A percentile compares a stretch with the other conserved stretches of the same genome.
Evolutionary conservation across 2,113 vertebrate species (phyloP).

Genomic region (Siniperca knerii): DNA sequence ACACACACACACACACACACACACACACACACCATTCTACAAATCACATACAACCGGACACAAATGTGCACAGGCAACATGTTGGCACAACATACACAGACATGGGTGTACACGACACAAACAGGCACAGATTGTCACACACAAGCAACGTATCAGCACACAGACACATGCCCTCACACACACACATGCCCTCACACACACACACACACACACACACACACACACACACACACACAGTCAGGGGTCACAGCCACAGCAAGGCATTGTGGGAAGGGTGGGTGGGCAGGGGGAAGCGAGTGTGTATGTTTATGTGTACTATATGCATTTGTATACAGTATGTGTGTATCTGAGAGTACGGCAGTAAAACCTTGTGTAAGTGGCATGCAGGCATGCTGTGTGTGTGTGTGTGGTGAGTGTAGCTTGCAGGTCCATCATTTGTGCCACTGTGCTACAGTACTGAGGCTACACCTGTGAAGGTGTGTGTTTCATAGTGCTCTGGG

Average conservation of each 20-base stretch:
- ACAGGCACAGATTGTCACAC: conserved; percentile 14
- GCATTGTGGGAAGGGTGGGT: conserved; percentile 49
- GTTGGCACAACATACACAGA: conserved; percentile 45
- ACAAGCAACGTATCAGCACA: background rate
- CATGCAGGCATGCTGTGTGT: conserved; percentile 55
- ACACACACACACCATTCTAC: conserved; percentile 18
- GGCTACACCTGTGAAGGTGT: background rate
- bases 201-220: conserved; percentile 28
- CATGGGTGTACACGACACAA: conserved; percentile 18
- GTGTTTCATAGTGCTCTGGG: conserved; percentile 91
- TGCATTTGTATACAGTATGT: conserved; percentile 20
- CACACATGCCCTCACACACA: conserved; percentile 18
- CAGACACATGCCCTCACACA: background rate
- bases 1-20: conserved; percentile 29
- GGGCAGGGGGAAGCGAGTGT: background rate
- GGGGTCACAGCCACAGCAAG: conserved; percentile 53
- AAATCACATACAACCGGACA: conserved; percentile 31
- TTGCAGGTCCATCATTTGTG: conserved; percentile 34
- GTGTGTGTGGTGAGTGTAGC: background rate
- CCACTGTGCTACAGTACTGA: conserved; percentile 29
- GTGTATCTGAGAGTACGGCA: conserved; percentile 28
- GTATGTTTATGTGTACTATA: conserved; percentile 10
- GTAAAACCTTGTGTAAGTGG: conserved; percentile 40
- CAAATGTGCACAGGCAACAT: conserved; percentile 31
- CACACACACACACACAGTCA: background rate